Evolutionary conservation across 2,888 invertebrate species (phyloP), one percentile per base, ranked within the genome.

Genomic region (Ceraclea dissimilis): DNA sequence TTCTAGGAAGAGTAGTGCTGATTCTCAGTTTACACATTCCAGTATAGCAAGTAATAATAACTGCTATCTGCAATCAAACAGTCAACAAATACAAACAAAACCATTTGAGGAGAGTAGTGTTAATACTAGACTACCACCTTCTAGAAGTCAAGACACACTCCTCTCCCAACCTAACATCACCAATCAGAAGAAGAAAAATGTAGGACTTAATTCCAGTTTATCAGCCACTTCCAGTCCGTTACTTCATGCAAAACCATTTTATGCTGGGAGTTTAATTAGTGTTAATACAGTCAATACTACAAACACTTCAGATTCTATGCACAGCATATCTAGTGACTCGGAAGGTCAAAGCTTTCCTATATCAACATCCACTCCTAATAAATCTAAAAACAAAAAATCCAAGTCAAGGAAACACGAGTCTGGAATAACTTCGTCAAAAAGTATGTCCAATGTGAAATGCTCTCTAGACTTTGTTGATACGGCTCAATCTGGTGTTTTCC

Each of bases 141-240:
- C 90, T 0, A 79, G 87, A 50, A 90, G 90, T 60, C 90, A 91
- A 67, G 90, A 91, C 65, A 87, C 86, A 0, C 70, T 91, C 5
- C 78, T 79, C 0, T 60, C 60, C 53, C 72, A 76, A 63, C 72
- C 73, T 57, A 72, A 75, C 65, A 61, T 67, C 49, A 64, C 67
- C 44, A 63, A 72, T 62, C 64, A 66, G 62, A 51, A 64, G 64
- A 76, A 79, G 46, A 76, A 81, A 60, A 78, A 80, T 2, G 80
- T 80, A 62, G 80, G 82, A 50, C 77, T 81, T 60, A 75, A 74
- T 57, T 75, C 83, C 0, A 85, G 79, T 65, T 79, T 78, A 54
- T 87, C 82, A 2, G 85, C 83, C 11, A 81, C 80, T 49, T 86
- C 88, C 1, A 88, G 86, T 66, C 88, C 89, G 0, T 71, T 88